These are phyloP conservation scores for Sinodicranocentrus sp. DNA, from an alignment of 2,888 invertebrate species.

Conservation along the genomic window DNA sequence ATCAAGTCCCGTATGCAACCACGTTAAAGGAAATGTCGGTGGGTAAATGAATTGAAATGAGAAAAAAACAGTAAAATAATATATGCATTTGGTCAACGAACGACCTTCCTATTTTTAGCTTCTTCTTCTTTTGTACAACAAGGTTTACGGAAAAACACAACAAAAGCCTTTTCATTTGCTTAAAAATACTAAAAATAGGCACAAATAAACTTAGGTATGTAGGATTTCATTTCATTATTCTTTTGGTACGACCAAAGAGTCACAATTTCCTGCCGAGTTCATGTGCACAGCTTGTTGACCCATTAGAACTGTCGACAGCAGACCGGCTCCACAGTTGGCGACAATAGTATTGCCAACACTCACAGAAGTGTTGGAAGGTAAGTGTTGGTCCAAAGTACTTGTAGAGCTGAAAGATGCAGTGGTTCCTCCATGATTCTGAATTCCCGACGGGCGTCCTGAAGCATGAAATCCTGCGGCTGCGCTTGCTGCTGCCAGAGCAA, in stretches of 20 bases:
- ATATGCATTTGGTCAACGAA: no score
- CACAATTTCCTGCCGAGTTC: constrained; percentile 36
- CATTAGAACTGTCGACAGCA: constrained; percentile 18
- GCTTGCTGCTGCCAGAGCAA: constrained; percentile 2
- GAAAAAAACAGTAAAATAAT: no score
- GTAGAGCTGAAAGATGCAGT: constrained; percentile 24
- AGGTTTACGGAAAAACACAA: no score
- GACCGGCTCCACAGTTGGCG: constrained; percentile 47
- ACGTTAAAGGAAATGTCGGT: no score
- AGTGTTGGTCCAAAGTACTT: constrained; percentile 14
- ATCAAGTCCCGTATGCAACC: no score
- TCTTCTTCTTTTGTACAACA: no score
- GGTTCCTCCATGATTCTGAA: constrained; percentile 45
- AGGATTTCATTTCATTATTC: no score
- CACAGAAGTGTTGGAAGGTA: constrained; percentile 20
- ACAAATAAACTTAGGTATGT: neutral
- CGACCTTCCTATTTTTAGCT: no score
- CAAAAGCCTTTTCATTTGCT: no score
- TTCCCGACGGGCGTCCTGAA: constrained; percentile 39
- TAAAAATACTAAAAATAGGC: neutral
- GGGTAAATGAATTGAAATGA: no score
- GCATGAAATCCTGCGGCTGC: constrained; percentile 29
- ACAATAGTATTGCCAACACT: constrained; percentile 28
- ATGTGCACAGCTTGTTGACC: constrained; percentile 28
- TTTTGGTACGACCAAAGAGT: constrained; percentile 28